Base-by-base conservation (phyloP, 2,113 vertebrate genomes). In the Pavo muticus region DNA sequence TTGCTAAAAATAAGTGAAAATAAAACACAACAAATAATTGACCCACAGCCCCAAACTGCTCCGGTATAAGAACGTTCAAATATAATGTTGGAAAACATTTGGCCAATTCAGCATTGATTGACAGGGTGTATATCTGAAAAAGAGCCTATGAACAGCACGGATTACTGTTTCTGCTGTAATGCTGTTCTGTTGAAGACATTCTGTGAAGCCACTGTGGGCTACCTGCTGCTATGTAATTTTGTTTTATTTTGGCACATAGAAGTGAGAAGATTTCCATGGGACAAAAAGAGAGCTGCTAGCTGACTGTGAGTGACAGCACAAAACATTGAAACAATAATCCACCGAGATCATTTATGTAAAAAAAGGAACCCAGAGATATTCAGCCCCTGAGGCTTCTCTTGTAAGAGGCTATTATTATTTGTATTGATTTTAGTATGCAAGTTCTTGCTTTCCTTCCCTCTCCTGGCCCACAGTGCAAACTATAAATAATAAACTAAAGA, bases 401-500 rank as follows among this genome's bases (percentile, higher is more conserved):
- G 81, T 87, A 93, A 97, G 92, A 97, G 60, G 74, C 83, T 97
- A 91, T 97, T 97, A 97, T 97, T 97, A 97, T 96, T 97, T 97
- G 90, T 97, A 97, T 97, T 97, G 97, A 97, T 98, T 98, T 98
- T 94, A 78, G 74, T 96, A 96, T 96, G 88, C 91, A 95, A 94
- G 91, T 94, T 96, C 65, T 87, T 73, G 90, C 65, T 85, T 93
- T 74, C 71, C 60, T 67, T 90, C 72, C 91, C 93, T 95, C 88
- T 95, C 61, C 63, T 94, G 84, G 81, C 19, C 91, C 85, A 91
- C 84, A 91, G 37, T 95, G 77, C 69, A 96, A 95, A 86, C 94
- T 82, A 96, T 97, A 97, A 97, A 97, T 97, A 97, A 97, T 95
- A 94, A 88, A 97, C 94, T 91, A 65, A 88, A 72, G 68, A 90